Evolutionary conservation across 2,113 vertebrate genomes (phyloP).

Genomic region (Pica pica): DNA sequence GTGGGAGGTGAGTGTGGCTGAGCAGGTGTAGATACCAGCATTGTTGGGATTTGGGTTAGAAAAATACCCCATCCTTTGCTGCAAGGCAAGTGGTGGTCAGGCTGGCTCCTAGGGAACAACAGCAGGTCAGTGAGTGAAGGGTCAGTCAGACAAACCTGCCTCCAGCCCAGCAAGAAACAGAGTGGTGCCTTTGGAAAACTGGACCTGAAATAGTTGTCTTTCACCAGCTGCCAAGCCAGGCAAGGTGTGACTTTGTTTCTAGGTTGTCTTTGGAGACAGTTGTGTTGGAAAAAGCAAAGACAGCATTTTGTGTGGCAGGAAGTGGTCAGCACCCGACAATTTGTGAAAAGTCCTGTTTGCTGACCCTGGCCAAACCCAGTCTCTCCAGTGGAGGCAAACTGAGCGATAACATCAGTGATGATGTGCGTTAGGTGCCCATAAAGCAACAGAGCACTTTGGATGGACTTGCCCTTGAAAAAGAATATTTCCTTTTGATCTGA

Average conservation of each 20-base stretch:
- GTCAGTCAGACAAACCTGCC: not conserved
- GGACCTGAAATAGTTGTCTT: not conserved
- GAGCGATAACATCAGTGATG: not conserved
- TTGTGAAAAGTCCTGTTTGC: not conserved
- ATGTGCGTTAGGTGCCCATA: not conserved
- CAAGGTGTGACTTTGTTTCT: not conserved
- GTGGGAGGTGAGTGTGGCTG: not conserved
- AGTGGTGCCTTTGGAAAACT: not conserved
- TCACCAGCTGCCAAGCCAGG: not conserved
- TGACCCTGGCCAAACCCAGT: not conserved
- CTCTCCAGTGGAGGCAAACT: not conserved
- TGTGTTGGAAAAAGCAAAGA: not conserved
- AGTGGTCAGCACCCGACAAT: not conserved
- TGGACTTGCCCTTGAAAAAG: not conserved
- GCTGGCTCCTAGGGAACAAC: not conserved
- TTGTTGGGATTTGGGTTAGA: not conserved
- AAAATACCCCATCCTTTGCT: not conserved
- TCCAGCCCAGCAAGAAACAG: not conserved
- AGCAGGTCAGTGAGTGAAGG: not conserved
- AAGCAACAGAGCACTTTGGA: not conserved
- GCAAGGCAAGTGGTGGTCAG: not conserved
- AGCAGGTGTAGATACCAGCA: conserved; percentile 10
- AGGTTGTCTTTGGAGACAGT: not conserved
- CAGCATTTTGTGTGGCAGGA: not conserved
- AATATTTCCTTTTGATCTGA: not conserved